Percentiles rank a stretch among this genome's conserved stretches.
Conservation (phyloP, 2,113 vertebrate genomes). For the Pao palembangensis region DNA sequence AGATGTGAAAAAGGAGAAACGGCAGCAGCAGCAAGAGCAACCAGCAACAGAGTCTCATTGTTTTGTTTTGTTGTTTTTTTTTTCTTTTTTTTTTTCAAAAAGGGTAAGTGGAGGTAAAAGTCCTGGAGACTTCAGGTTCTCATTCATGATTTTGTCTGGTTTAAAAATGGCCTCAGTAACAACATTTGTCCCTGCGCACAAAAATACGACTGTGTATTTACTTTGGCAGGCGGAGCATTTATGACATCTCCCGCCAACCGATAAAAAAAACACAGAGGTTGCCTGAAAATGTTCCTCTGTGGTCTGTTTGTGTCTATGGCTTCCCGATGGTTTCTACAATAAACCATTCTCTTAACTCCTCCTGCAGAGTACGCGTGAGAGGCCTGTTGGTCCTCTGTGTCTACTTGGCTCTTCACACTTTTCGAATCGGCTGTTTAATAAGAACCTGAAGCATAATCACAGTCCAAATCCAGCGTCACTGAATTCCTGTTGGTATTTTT, state of each 20-base stretch:
- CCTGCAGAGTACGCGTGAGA: conserved; percentile 34
- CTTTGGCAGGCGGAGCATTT: conserved; percentile 37
- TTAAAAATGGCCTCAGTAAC: conserved; percentile 53
- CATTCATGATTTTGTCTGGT: conserved; percentile 42
- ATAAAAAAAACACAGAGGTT: background rate
- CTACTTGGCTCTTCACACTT: background rate
- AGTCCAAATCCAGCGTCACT: background rate
- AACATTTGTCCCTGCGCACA: conserved; percentile 57
- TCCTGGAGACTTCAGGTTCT: conserved; percentile 51
- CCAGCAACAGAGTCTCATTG: conserved; percentile 66
- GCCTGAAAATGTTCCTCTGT: conserved; percentile 22
- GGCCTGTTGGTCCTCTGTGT: conserved; percentile 10
- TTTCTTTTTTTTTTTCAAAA: background rate
- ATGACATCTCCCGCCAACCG: conserved; percentile 43
- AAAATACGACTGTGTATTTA: conserved; percentile 58
- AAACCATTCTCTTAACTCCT: conserved; percentile 22
- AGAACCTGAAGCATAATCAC: conserved; percentile 27
- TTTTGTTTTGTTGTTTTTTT: conserved; percentile 29
- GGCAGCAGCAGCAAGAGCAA: conserved; percentile 26
- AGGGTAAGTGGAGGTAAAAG: conserved; percentile 27
- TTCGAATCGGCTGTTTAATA: conserved; percentile 27
- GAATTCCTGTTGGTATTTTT: conserved; percentile 16
- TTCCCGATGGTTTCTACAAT: conserved; percentile 27
- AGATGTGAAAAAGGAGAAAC: background rate
- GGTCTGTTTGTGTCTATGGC: conserved; percentile 44